A percentile compares a stretch with the other conserved stretches of the same genome.
Evolutionary conservation across 2,888 invertebrate genomes (phyloP).

Genomic region (Chironomus tentans): DNA sequence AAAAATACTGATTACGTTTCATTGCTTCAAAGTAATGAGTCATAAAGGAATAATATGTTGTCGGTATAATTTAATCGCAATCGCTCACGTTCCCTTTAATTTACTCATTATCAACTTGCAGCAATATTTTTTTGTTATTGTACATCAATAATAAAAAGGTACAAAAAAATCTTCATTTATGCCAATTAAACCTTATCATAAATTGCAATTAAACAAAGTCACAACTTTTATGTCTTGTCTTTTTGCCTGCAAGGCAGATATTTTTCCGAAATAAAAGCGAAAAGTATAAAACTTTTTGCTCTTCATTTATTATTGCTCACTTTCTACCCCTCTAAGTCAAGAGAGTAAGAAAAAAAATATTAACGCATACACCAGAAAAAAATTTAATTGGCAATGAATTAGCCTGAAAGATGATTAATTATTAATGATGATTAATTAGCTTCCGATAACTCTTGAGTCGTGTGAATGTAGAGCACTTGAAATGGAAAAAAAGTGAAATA

Average conservation of each 20-base stretch:
- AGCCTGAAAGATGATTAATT: conserved; percentile 26
- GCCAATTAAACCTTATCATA: conserved; percentile 11
- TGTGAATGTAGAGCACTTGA: background rate
- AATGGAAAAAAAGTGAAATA: background rate
- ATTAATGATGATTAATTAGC: conserved; percentile 26
- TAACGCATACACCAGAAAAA: background rate
- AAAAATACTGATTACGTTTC: too few relatives aligned
- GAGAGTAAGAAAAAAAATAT: background rate
- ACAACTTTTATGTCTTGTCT: background rate
- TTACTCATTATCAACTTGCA: too few relatives aligned
- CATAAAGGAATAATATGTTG: too few relatives aligned
- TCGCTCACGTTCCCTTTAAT: too few relatives aligned
- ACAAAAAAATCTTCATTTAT: background rate
- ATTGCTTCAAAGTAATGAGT: too few relatives aligned
- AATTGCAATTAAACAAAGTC: background rate
- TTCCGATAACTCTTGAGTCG: background rate
- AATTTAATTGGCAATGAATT: conserved; percentile 26
- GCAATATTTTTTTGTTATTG: too few relatives aligned
- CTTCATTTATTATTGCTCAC: background rate
- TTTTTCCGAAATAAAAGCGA: too few relatives aligned
- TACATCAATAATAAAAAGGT: too few relatives aligned
- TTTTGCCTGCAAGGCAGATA: background rate
- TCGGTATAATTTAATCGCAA: too few relatives aligned
- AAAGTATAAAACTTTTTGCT: too few relatives aligned
- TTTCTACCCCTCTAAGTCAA: background rate